Evolutionary conservation across 2,797 vertebrate genomes (phyloP).

Genomic region (Sebastes elongatus): DNA sequence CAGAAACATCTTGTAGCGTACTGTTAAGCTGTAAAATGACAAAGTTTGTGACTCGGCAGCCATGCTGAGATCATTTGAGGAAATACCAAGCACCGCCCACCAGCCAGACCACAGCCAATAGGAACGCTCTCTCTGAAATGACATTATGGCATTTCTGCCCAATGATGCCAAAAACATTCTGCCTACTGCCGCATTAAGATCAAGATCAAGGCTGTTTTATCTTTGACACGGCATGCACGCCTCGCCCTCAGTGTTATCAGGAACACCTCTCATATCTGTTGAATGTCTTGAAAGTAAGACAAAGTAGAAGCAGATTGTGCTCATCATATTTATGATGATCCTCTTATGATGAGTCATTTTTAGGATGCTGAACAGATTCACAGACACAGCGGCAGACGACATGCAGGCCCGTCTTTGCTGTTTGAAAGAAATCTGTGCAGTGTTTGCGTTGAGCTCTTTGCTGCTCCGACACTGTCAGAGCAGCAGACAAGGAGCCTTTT

Average conservation of each 20-base stretch:
- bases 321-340: constrained; percentile 4
- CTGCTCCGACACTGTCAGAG: constrained; percentile 17
- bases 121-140: too few relatives aligned
- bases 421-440: constrained; percentile 14
- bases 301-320: constrained; percentile 7
- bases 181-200: too few relatives aligned
- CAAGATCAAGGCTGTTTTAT: not conserved
- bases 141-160: not conserved
- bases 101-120: too few relatives aligned
- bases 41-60: too few relatives aligned
- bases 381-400: constrained; percentile 29
- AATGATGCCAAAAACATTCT: too few relatives aligned
- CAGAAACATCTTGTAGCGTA: too few relatives aligned
- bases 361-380: constrained; percentile 36
- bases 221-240: too few relatives aligned
- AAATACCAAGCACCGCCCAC: too few relatives aligned
- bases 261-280: constrained; percentile 25
- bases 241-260: not conserved
- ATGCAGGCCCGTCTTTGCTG: not conserved
- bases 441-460: constrained; percentile 38
- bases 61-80: too few relatives aligned
- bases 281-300: not conserved
- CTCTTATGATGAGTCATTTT: not conserved
- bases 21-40: too few relatives aligned
- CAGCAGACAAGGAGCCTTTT: constrained; percentile 63